These are phyloP conservation scores for Solea solea DNA, from an alignment of 2,113 vertebrate genomes.

Conservation along the genomic window DNA sequence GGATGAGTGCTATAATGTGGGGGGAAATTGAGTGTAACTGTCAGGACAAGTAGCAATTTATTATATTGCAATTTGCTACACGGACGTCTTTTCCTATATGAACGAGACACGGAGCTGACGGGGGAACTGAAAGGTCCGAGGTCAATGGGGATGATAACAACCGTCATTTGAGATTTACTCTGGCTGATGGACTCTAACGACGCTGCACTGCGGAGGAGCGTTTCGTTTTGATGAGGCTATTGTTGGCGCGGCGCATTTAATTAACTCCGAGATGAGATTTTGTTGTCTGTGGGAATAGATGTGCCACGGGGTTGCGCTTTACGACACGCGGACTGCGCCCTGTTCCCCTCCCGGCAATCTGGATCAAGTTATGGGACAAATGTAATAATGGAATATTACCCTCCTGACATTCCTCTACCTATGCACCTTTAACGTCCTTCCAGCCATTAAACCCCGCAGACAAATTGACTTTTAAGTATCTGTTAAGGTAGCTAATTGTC, in stretches of 20 bases:
- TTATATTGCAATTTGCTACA: constrained; percentile 55
- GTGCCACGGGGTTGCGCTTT: constrained; percentile 31
- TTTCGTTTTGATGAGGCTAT: constrained; percentile 76
- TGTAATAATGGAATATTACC: constrained; percentile 42
- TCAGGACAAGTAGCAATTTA: constrained; percentile 55
- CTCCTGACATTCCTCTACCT: constrained; percentile 15
- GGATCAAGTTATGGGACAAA: constrained; percentile 50
- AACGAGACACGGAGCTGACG: constrained; percentile 61
- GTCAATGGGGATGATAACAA: constrained; percentile 67
- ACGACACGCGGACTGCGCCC: constrained; percentile 5
- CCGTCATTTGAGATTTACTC: constrained; percentile 67
- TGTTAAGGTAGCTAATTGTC: not conserved
- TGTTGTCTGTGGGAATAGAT: constrained; percentile 53
- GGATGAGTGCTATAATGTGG: constrained; percentile 49
- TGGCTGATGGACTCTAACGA: constrained; percentile 69
- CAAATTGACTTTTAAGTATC: constrained; percentile 30
- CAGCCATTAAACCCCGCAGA: constrained; percentile 11
- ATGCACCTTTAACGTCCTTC: not conserved
- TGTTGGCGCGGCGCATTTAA: constrained; percentile 69
- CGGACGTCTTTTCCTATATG: constrained; percentile 32
- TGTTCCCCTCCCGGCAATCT: constrained; percentile 30
- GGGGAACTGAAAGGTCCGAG: constrained; percentile 64
- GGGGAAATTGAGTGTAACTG: constrained; percentile 56
- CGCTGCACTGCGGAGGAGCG: constrained; percentile 59
- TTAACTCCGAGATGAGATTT: constrained; percentile 72